Conservation (phyloP, 35 echinoderm and acorn worm genomes). For the Stichopus chloronotus region DNA sequence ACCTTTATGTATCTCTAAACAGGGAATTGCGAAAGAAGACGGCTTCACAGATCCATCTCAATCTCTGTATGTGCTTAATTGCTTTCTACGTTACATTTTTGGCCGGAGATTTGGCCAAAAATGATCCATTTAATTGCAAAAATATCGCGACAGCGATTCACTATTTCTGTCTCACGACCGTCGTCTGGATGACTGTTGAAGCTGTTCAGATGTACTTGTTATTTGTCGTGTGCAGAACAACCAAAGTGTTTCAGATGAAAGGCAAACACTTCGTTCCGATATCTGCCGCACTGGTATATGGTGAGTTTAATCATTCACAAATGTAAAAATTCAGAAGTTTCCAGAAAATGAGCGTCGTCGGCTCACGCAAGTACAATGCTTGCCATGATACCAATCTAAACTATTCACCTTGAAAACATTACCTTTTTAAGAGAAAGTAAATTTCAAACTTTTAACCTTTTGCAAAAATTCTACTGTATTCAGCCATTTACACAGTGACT, state of each 20-base stretch:
- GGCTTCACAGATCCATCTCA: background rate
- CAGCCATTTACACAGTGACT: no score
- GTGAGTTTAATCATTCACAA: background rate
- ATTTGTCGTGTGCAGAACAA: conserved; percentile 3
- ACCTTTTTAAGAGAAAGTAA: no score
- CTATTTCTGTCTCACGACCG: conserved; percentile 25
- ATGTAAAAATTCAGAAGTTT: no score
- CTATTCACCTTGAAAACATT: no score
- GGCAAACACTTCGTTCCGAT: background rate
- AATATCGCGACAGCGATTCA: conserved; percentile 34
- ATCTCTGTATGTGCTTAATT: background rate
- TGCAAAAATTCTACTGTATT: no score
- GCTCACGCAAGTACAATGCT: no score
- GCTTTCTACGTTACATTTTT: conserved; percentile 21
- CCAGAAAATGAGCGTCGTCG: no score
- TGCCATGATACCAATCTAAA: no score
- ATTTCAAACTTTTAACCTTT: no score
- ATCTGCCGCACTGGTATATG: background rate
- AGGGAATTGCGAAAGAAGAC: conserved; percentile 2
- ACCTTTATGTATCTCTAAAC: background rate
- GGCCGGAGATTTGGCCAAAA: background rate
- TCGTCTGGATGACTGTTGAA: conserved; percentile 27
- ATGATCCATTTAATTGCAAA: background rate
- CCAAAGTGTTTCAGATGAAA: conserved; percentile 3
- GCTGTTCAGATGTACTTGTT: conserved; percentile 3